Conservation (phyloP, 2,888 invertebrate species). For the Dinocampus coccinellae region DNA sequence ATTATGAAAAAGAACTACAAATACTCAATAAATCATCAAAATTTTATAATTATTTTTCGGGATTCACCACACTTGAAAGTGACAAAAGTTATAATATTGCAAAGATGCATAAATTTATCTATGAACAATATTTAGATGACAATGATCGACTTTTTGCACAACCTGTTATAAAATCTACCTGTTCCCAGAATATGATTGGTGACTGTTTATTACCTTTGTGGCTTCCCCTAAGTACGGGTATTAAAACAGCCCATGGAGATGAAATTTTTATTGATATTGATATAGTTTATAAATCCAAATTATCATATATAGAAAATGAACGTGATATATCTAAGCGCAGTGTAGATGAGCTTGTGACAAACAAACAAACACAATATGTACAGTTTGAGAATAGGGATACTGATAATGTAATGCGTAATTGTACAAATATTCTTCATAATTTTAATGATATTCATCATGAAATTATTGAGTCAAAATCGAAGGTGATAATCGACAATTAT, state of each 20-base stretch:
- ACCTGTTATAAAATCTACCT: background rate
- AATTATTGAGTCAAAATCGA: no score
- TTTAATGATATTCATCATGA: no score
- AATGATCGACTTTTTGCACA: background rate
- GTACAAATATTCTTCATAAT: no score
- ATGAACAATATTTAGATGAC: background rate
- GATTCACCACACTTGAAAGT: constrained; percentile 20
- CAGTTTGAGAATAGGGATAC: background rate
- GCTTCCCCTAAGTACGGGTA: constrained; percentile 30
- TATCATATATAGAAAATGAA: constrained; percentile 22
- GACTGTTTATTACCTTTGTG: background rate
- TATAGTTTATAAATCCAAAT: constrained; percentile 39
- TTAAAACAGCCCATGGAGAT: constrained; percentile 50
- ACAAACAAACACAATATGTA: background rate
- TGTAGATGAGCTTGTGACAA: constrained; percentile 11
- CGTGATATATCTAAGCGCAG: background rate
- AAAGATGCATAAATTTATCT: background rate
- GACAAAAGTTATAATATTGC: constrained; percentile 26
- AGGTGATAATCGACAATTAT: background rate
- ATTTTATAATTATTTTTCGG: background rate
- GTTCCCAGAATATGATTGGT: background rate
- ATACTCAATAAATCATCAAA: background rate
- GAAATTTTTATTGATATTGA: constrained; percentile 46
- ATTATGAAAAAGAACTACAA: background rate
- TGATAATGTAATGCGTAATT: no score